Conservation (phyloP, 2,797 vertebrate species). For the Parauchenoglanis ngamensis region DNA sequence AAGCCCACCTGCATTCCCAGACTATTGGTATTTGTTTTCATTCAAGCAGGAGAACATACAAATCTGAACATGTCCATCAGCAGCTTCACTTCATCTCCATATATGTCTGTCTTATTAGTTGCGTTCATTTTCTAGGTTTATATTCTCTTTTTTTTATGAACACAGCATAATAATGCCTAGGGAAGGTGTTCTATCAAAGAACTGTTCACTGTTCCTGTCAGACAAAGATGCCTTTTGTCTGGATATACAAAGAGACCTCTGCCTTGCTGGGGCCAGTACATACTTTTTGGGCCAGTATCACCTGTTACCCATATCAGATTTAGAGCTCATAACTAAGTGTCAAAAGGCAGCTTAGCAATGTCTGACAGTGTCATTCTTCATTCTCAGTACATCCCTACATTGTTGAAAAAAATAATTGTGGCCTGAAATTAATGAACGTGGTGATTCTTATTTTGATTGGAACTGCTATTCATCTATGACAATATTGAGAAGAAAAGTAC, state of each 20-base stretch:
- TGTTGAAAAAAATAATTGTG: neutral
- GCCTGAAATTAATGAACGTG: neutral
- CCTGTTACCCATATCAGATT: constrained; percentile 51
- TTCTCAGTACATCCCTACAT: constrained; percentile 31
- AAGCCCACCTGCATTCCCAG: constrained; percentile 40
- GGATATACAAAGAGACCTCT: constrained; percentile 45
- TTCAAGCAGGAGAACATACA: constrained; percentile 39
- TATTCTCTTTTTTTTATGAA: constrained; percentile 52
- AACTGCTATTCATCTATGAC: neutral
- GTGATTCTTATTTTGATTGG: neutral
- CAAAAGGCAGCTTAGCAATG: constrained; percentile 63
- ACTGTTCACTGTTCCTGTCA: constrained; percentile 54
- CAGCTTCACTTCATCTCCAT: constrained; percentile 30
- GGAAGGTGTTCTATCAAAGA: constrained; percentile 17
- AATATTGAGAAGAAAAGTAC: neutral
- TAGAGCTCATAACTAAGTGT: constrained; percentile 62
- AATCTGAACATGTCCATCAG: constrained; percentile 55
- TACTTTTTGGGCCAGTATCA: constrained; percentile 59
- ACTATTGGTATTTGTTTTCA: constrained; percentile 46
- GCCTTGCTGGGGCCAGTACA: constrained; percentile 50
- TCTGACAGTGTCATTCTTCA: constrained; percentile 49
- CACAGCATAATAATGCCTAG: constrained; percentile 35
- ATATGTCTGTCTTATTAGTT: constrained; percentile 31
- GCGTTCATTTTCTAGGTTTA: constrained; percentile 54
- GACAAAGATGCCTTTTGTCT: constrained; percentile 50